A percentile compares a stretch with the other conserved stretches of the same genome.
phyloP scores from a whole-genome alignment of 2,797 vertebrate genomes.

The Peromyscus eremicus region DNA sequence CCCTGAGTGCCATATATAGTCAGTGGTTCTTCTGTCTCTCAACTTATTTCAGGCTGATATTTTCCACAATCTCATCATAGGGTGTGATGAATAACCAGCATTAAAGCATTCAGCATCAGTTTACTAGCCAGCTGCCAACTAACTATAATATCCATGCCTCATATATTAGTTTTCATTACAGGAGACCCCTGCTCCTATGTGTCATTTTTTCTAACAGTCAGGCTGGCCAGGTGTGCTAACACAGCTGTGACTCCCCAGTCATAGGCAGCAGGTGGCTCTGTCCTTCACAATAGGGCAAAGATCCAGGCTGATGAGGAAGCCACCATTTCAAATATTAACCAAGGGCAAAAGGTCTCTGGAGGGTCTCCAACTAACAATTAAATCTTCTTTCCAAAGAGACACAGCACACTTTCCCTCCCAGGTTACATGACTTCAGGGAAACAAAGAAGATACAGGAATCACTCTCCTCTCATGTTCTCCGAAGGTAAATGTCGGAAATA shows the following conservation, averaged over 20 bases:
- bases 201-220: conserved; percentile 12
- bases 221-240: not conserved
- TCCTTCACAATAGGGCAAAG: not conserved
- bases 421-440: not conserved
- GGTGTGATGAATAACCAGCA: not conserved
- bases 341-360: not conserved
- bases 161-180: conserved; percentile 49
- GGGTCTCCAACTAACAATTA: not conserved
- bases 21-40: not conserved
- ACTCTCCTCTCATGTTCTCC: not conserved
- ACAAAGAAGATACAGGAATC: not conserved
- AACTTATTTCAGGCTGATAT: conserved; percentile 3
- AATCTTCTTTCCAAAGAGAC: not conserved
- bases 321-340: conserved; percentile 45
- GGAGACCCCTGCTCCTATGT: not conserved
- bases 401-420: not conserved
- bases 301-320: not conserved
- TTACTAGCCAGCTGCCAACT: not conserved
- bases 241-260: not conserved
- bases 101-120: not conserved
- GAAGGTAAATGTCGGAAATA: not conserved
- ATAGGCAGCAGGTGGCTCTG: not conserved
- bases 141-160: not conserved
- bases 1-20: not conserved
- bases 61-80: not conserved